Base-by-base conservation (phyloP, 1,140 invertebrate species). In the Xylocopa sonorina region DNA sequence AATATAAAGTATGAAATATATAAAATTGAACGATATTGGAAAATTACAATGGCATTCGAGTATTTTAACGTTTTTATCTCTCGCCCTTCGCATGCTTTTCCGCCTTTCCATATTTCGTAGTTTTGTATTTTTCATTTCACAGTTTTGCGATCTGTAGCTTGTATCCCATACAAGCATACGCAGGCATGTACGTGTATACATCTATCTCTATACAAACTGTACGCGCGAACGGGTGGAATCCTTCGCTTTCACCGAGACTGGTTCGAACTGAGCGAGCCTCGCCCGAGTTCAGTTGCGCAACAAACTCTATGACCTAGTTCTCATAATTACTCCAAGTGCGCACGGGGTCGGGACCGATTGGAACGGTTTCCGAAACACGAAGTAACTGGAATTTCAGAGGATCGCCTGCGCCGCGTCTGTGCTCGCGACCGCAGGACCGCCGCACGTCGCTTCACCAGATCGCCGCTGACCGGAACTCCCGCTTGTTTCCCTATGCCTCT, bases 231-330 rank as follows among this genome's bases (percentile, higher is more conserved):
- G 72, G 71, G 79, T 83, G 84, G 82, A 85, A 85, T 86, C 86
- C 82, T 84, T 87, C 85, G 89, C 89, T 90, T 90, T 90, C 89
- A 90, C 89, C 76, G 72, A 81, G 75, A 57, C 60, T 69, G 46
- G 66, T 68, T 67, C 63, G 67, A 73, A 84, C 46, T n/a, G n/a
- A n/a, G 55, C 68, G 67, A 57, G 88, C 89, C 88, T 90, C 88
- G 88, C 89, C 89, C 86, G 89, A 86, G 80, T 68, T 62, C 50
- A 66, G 72, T 89, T 89, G 83, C 83, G 82, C 78, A 89, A 88
- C 66, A 27, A 79, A 78, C 74, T 68, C 78, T 58, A 83, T 87
- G 88, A 88, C 89, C 87, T 88, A 85, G 79, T 91, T 90, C 90
- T 87, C 90, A 90, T 91, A 90, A 91, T 84, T 84, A 87, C 85